Conservation (phyloP, 2,888 invertebrate species). For the Hypselothyrea guttata region DNA sequence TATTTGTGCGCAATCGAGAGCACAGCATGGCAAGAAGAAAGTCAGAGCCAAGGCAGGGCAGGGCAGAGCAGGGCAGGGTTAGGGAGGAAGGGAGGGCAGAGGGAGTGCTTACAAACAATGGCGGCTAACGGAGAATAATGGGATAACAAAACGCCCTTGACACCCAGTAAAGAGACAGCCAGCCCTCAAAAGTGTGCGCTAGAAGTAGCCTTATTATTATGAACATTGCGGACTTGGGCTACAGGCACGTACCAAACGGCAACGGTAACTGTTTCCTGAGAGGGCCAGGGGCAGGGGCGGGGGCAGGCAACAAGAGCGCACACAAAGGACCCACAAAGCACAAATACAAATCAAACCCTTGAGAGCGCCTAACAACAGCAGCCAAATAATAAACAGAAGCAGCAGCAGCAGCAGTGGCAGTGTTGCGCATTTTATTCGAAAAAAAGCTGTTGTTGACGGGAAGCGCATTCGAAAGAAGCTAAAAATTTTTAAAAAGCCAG, state of each 20-base stretch:
- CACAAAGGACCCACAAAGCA: slow-evolving; percentile 65
- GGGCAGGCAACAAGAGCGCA: background rate
- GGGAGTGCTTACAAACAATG: slow-evolving; percentile 50
- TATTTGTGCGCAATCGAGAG: slow-evolving; percentile 73
- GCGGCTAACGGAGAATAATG: slow-evolving; percentile 77
- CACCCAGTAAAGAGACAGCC: slow-evolving; percentile 79
- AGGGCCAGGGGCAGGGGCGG: background rate
- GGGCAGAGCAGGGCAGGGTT: slow-evolving; percentile 1
- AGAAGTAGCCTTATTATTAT: slow-evolving; percentile 78
- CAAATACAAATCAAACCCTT: slow-evolving; percentile 76
- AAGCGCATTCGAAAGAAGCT: too few species aligned
- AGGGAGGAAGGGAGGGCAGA: background rate
- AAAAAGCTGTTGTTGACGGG: too few species aligned
- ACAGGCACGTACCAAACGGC: slow-evolving; percentile 14
- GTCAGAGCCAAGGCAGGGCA: slow-evolving; percentile 7
- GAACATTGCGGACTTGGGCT: slow-evolving; percentile 61
- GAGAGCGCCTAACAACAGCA: slow-evolving; percentile 58
- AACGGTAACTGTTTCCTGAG: slow-evolving; percentile 7
- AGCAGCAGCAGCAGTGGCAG: slow-evolving; percentile 4
- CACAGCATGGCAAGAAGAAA: slow-evolving; percentile 36
- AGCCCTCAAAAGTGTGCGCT: slow-evolving; percentile 68
- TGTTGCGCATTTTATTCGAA: too few species aligned
- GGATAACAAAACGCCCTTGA: slow-evolving; percentile 81
- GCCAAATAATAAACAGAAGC: slow-evolving; percentile 66
- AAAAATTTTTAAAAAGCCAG: too few species aligned